These are phyloP conservation scores for Haliclystus octoradiatus DNA, from an alignment of 30 jellyfish, hydroid and myxozoan genomes.

Conservation along the genomic window DNA sequence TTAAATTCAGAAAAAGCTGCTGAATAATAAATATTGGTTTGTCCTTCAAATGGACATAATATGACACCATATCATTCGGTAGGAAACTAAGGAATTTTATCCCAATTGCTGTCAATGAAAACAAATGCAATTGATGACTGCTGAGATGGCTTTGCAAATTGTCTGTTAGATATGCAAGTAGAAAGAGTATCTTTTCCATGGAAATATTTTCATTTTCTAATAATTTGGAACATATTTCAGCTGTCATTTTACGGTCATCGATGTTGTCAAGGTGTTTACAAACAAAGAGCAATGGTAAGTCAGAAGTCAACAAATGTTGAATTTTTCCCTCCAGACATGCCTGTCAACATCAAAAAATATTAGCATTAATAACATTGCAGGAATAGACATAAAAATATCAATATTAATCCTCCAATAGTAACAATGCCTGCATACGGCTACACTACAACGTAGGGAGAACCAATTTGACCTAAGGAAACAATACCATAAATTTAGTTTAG, in stretches of 20 bases:
- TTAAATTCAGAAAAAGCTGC: constrained; percentile 83
- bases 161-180: constrained; percentile 33
- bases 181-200: constrained; percentile 3
- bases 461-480: too few relatives aligned
- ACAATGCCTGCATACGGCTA: too few relatives aligned
- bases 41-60: constrained; percentile 40
- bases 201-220: not conserved
- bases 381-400: too few relatives aligned
- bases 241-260: not conserved
- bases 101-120: constrained; percentile 28
- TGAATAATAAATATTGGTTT: constrained; percentile 55
- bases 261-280: not conserved
- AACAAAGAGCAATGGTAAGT: not conserved
- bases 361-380: too few relatives aligned
- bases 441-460: too few relatives aligned
- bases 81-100: constrained; percentile 30
- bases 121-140: not conserved
- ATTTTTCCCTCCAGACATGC: not conserved
- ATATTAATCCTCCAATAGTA: too few relatives aligned
- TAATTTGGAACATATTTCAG: not conserved
- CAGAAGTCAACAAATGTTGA: not conserved
- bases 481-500: too few relatives aligned
- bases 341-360: too few relatives aligned
- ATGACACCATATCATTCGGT: constrained; percentile 21
- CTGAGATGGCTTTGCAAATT: constrained; percentile 28